These are phyloP conservation scores for Mamestra brassicae DNA, from an alignment of 2,888 invertebrate species.

Conservation along the genomic window DNA sequence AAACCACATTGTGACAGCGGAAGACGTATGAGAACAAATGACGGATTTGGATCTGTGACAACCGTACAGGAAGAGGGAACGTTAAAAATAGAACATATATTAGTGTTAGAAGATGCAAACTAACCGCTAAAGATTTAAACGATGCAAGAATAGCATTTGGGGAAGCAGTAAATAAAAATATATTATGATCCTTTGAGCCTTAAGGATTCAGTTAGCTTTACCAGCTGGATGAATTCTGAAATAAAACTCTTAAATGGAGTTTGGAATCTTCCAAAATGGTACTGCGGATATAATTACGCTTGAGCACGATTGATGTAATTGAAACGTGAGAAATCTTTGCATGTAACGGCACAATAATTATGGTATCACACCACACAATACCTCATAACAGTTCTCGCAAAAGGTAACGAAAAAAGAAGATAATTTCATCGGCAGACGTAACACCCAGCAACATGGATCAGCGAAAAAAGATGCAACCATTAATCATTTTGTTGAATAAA, in stretches of 20 bases:
- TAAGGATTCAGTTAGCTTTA: conserved; percentile 13
- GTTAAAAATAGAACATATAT: conserved; percentile 71
- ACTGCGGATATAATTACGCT: conserved; percentile 15
- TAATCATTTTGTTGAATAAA: conserved; percentile 59
- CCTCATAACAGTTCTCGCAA: conserved; percentile 43
- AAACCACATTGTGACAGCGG: conserved; percentile 68
- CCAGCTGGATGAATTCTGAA: neutral
- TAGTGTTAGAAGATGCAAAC: conserved; percentile 65
- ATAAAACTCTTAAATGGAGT: neutral
- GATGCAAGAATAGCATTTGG: conserved; percentile 39
- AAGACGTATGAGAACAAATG: conserved; percentile 69
- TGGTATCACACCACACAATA: conserved; percentile 46
- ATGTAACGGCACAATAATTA: conserved; percentile 41
- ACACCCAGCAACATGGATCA: conserved; percentile 48
- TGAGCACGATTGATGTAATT: conserved; percentile 8
- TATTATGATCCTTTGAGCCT: conserved; percentile 12
- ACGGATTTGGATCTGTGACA: conserved; percentile 76
- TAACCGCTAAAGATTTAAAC: conserved; percentile 63
- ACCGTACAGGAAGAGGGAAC: conserved; percentile 77
- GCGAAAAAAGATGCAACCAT: conserved; percentile 58
- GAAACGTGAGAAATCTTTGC: conserved; percentile 39
- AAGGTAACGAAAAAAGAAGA: conserved; percentile 46
- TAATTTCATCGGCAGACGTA: conserved; percentile 60
- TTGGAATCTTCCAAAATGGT: conserved; percentile 14
- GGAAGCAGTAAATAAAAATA: conserved; percentile 25